Base-by-base conservation (phyloP, 1,140 invertebrate genomes). In the Saxidomus purpurata region DNA sequence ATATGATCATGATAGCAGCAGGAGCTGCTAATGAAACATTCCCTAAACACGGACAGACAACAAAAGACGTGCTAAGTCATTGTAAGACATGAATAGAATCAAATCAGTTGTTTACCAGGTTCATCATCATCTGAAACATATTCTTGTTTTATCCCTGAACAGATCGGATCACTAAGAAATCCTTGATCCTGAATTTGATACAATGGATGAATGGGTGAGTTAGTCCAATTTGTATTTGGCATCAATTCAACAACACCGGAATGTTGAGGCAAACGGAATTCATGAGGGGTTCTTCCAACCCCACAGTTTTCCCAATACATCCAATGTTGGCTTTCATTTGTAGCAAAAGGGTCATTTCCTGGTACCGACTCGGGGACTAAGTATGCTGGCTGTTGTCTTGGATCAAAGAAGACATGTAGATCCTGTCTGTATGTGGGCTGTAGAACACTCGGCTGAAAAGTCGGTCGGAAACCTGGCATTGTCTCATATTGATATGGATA, bases 71-170 rank as follows among this genome's bases (percentile, higher is more conserved):
- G n/a, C n/a, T n/a, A n/a, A n/a, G n/a, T n/a, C n/a, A n/a, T n/a
- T n/a, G n/a, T 43, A 43, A 43, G 43, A 43, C 4, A 43, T 43
- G 15, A 43, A 43, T 15, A 43, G 15, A 43, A 43, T n/a, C n/a
- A 74, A 8, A 76, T n/a, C 71, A 40, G 6, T 1, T 25, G 31
- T 74, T 79, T 52, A 52, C 76, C 76, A 52, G 49, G 31, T 22
- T 79, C 76, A 31, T 79, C 13, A 25, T 34, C 47, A 11, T 1
- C 36, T 11, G 76, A 55, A 17, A 49, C 13, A 43, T 40, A 36
- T 43, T 79, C 76, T 34, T 79, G 76, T 55, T 52, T 79, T 15
- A 79, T 79, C 31, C 49, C 47, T 31, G 28, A 17, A 55, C 19
- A 38, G 17, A 38, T 1, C 11, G 31, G 67, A 40, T 38, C 67